A percentile compares a stretch with the other conserved stretches of the same genome.
Evolutionary conservation across 1,140 invertebrate species (phyloP).

Genomic region (Plectrocnemia conspersa): DNA sequence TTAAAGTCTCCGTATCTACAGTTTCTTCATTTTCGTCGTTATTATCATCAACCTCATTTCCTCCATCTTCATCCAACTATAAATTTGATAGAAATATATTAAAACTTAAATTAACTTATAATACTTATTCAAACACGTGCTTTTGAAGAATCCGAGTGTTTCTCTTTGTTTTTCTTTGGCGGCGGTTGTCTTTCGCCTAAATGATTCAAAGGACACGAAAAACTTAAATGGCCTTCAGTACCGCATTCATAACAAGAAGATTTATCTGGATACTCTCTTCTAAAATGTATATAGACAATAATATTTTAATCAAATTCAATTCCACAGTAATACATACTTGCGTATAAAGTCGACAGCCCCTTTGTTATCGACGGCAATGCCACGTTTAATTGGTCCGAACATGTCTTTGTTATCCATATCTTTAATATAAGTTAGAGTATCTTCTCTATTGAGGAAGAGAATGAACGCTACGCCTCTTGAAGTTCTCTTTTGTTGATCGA

Average conservation of each 20-base stretch:
- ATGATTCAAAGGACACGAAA: conserved; percentile 67
- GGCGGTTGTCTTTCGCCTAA: conserved; percentile 69
- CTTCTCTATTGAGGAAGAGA: conserved; percentile 62
- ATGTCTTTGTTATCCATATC: conserved; percentile 63
- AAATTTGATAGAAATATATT: conserved; percentile 16
- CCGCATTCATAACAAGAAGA: conserved; percentile 77
- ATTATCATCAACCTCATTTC: conserved; percentile 40
- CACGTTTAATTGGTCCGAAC: conserved; percentile 68
- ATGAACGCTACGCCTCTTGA: conserved; percentile 78
- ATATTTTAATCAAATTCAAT: conserved; percentile 4
- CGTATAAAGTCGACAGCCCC: conserved; percentile 69
- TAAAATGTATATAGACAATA: conserved; percentile 29
- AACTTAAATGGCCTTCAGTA: conserved; percentile 72
- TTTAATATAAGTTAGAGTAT: conserved; percentile 60
- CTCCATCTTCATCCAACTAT: conserved; percentile 41
- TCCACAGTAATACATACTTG: conserved; percentile 36
- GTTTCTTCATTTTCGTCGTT: conserved; percentile 37
- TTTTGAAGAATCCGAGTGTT: conserved; percentile 47
- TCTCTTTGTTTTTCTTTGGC: conserved; percentile 63
- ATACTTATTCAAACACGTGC: conserved; percentile 4
- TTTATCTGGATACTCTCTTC: conserved; percentile 70
- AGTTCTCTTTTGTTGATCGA: conserved; percentile 59
- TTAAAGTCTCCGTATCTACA: conserved; percentile 57
- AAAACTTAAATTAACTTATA: not conserved
- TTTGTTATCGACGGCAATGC: conserved; percentile 76